Conservation (phyloP, 2,113 vertebrate species). For the Chionis minor region DNA sequence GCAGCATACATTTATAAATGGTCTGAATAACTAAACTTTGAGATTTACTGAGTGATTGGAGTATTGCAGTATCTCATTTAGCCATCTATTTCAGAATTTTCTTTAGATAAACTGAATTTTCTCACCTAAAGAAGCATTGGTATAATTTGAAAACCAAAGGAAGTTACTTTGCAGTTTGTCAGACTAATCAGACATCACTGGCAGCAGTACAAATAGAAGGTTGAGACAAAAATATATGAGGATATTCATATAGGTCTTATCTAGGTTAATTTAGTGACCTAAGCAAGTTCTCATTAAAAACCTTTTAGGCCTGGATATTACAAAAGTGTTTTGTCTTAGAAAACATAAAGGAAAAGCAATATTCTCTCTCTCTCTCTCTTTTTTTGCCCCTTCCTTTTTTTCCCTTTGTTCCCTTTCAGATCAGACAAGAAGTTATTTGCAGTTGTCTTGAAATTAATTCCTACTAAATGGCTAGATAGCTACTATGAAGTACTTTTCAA, state of each 20-base stretch:
- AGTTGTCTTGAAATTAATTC: neutral
- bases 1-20: neutral
- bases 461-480: neutral
- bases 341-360: neutral
- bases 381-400: neutral
- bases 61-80: neutral
- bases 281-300: neutral
- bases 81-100: neutral
- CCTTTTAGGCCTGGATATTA: neutral
- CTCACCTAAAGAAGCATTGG: neutral
- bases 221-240: neutral
- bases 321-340: neutral
- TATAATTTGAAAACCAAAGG: neutral
- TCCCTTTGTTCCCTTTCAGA: too few species aligned
- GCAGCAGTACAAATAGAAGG: neutral
- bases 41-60: neutral
- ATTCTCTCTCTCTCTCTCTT: rapidly evolving
- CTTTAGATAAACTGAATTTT: neutral
- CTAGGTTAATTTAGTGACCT: neutral
- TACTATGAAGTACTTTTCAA: neutral
- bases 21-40: neutral
- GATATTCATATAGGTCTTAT: neutral
- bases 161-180: neutral
- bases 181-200: neutral
- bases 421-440: neutral